Base-by-base conservation (phyloP, 2,888 invertebrate species). In the Sicus ferrugineus region DNA sequence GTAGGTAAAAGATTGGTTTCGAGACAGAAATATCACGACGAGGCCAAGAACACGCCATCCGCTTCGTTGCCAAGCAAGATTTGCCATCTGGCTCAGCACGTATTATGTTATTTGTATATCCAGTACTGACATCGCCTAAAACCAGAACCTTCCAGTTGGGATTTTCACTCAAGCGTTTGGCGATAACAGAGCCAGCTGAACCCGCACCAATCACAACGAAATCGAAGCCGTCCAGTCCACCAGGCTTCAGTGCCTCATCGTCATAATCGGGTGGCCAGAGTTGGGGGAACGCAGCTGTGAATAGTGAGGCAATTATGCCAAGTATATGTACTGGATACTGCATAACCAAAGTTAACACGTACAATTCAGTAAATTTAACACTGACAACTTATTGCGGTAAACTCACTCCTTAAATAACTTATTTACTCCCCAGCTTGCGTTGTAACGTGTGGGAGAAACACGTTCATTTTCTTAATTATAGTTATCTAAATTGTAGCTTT, bases 81-180 rank as follows among this genome's bases (percentile, higher is more conserved):
- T 73, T 75, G 0, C 68, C 73, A 70, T 76, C 76, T 0, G 74
- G 52, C 56, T 78, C 76, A 0, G 75, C 23, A 79, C 0, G 1
- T 69, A 28, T n/a, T 70, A 74, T 48, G 73, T 75, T 74, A 0
- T 77, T 77, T 19, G 76, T 90, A 73, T 80, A 90, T 9, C 42
- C 42, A 2, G 89, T 90, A 63, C 94, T 94, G 7, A 1, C 14
- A 64, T 92, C 93, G 85, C 94, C 94, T 68, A 94, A 81, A 16
- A 94, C 86, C 48, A 94, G 86, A 2, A 93, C 89, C 71, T 89
- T 91, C 92, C 93, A 93, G 46, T 88, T 85, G 3, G 89, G 88
- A 68, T 92, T 87, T 83, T 94, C 94, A 34, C 91, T 91, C 50
- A 94, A 86, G 1, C 92, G 84, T 74, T 88, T 89, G 7, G 87